Evolutionary conservation across 2,113 vertebrate genomes (phyloP).

Genomic region (Enhydra lutris): DNA sequence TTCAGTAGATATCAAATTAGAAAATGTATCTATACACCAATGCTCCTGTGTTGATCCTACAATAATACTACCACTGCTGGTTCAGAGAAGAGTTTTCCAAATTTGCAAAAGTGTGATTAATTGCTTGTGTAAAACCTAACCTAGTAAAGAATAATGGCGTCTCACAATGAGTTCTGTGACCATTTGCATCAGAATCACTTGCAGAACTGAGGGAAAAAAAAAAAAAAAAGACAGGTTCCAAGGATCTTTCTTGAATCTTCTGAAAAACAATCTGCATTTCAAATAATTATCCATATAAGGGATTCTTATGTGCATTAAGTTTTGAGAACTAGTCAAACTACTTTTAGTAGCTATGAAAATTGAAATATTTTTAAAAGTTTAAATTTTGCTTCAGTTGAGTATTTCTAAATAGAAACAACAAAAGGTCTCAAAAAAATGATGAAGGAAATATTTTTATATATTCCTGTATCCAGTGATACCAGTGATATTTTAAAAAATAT

Average conservation of each 20-base stretch:
- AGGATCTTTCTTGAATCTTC: background rate
- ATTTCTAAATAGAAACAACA: background rate
- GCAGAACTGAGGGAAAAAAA: background rate
- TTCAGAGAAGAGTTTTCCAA: background rate
- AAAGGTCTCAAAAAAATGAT: background rate
- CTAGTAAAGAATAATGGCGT: background rate
- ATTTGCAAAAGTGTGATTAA: background rate
- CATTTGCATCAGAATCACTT: background rate
- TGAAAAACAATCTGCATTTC: constrained; percentile 2
- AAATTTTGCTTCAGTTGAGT: background rate
- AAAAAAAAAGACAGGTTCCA: background rate
- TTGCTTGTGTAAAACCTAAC: background rate
- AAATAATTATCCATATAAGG: background rate
- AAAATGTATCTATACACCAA: background rate
- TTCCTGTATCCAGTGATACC: background rate
- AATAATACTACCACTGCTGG: too few relatives aligned
- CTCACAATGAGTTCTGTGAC: background rate
- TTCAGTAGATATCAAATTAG: background rate
- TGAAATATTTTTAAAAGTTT: background rate
- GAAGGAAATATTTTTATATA: background rate
- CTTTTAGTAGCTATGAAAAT: background rate
- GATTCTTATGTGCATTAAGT: background rate
- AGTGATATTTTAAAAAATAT: background rate
- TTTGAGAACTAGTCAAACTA: background rate
- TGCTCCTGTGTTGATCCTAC: too few relatives aligned